These are phyloP conservation scores for Ectemnius cavifrons DNA, from an alignment of 2,888 invertebrate species.

Conservation along the genomic window DNA sequence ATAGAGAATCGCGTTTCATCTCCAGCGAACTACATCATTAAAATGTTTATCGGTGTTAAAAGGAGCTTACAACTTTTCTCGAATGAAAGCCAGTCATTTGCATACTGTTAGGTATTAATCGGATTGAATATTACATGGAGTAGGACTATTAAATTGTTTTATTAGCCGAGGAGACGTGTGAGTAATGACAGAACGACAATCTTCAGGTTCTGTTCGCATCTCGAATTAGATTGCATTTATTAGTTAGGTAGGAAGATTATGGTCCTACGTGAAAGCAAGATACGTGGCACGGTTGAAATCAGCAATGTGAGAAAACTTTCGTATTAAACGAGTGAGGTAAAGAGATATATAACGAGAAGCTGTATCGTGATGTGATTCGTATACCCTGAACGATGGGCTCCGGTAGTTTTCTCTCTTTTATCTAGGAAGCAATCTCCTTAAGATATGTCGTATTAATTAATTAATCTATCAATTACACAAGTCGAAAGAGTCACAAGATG, in stretches of 20 bases:
- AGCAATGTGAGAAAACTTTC: conserved; percentile 35
- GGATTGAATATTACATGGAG: conserved; percentile 33
- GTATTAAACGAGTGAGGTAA: conserved; percentile 10
- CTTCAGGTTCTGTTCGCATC: conserved; percentile 23
- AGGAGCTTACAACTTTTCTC: too few species aligned
- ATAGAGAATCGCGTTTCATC: too few species aligned
- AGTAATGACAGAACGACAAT: conserved; percentile 28
- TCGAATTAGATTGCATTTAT: conserved; percentile 29
- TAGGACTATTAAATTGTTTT: conserved; percentile 26
- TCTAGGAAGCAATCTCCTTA: neutral
- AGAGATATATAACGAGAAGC: conserved; percentile 1
- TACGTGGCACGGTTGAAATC: conserved; percentile 42
- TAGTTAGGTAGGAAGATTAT: conserved; percentile 45
- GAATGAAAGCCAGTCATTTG: neutral
- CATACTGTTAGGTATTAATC: conserved; percentile 30
- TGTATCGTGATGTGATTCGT: neutral
- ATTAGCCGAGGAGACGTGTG: conserved; percentile 38
- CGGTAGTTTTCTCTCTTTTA: conserved; percentile 1
- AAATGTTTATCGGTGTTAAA: too few species aligned
- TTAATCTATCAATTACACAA: too few species aligned
- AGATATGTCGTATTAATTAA: too few species aligned
- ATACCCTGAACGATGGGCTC: neutral
- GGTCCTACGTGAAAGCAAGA: conserved; percentile 45
- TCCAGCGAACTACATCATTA: too few species aligned
- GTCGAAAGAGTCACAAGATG: too few species aligned